These are phyloP conservation scores for Lacanobia oleracea DNA, from an alignment of 2,888 invertebrate species.

Conservation along the genomic window DNA sequence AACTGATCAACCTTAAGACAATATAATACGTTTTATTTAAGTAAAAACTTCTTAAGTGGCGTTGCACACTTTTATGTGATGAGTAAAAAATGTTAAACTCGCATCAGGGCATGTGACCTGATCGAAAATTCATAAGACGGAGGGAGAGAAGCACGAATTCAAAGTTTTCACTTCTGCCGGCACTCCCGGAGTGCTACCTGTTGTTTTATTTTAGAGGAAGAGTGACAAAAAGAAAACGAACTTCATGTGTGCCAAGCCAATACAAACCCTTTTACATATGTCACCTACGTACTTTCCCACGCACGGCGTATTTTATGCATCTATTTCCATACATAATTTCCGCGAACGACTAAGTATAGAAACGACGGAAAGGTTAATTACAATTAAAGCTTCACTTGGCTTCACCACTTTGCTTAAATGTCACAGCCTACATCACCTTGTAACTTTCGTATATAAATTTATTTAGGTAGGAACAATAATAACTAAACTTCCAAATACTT, in stretches of 20 bases:
- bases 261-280: not conserved
- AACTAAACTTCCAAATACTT: too few relatives aligned
- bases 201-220: too few relatives aligned
- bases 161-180: too few relatives aligned
- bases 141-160: too few relatives aligned
- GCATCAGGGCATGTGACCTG: too few relatives aligned
- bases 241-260: not conserved
- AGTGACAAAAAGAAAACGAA: not conserved
- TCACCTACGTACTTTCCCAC: not conserved
- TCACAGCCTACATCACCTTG: not conserved
- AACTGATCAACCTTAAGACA: too few relatives aligned
- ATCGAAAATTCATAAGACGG: too few relatives aligned
- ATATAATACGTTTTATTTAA: too few relatives aligned
- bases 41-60: too few relatives aligned
- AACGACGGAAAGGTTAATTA: constrained; percentile 23
- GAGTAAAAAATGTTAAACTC: too few relatives aligned
- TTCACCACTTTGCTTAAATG: constrained; percentile 8
- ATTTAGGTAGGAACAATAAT: not conserved
- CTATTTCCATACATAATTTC: constrained; percentile 23
- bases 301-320: not conserved
- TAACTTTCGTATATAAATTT: not conserved
- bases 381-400: constrained; percentile 9
- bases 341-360: constrained; percentile 8
- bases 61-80: too few relatives aligned
- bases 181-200: too few relatives aligned